Evolutionary conservation across 2,888 invertebrate genomes (phyloP).

Genomic region (Drosophila peninsularis): DNA sequence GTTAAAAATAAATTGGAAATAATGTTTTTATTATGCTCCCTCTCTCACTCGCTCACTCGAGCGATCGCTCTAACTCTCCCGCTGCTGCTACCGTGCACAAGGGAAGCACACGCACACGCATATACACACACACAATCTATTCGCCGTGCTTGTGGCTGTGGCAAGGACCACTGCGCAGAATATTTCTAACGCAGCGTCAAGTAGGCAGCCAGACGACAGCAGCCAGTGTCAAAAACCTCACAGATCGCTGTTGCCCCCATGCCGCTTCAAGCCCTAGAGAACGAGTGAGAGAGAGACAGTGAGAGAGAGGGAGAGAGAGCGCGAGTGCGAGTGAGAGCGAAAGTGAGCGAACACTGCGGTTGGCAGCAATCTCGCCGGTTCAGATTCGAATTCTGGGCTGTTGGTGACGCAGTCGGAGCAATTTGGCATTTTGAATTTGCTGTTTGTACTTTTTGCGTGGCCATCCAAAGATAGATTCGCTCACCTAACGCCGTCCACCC

Average conservation of each 20-base stretch:
- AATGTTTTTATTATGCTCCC: conserved; percentile 69
- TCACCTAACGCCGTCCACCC: conserved; percentile 60
- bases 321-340: conserved; percentile 1
- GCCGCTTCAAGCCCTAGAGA: conserved; percentile 25
- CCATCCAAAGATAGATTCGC: conserved; percentile 68
- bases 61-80: conserved; percentile 3
- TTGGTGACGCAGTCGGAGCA: conserved; percentile 72
- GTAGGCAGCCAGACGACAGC: conserved; percentile 64
- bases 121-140: conserved; percentile 18
- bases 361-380: conserved; percentile 57
- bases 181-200: conserved; percentile 59
- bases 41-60: conserved; percentile 14
- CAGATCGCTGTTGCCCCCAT: conserved; percentile 48
- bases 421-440: conserved; percentile 71
- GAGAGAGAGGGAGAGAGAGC: background rate
- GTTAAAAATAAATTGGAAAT: conserved; percentile 82
- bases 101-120: conserved; percentile 42
- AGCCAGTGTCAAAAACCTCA: conserved; percentile 80
- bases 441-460: conserved; percentile 56
- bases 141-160: conserved; percentile 25
- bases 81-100: conserved; percentile 34
- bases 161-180: conserved; percentile 79
- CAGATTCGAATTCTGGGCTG: conserved; percentile 20
- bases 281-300: background rate
- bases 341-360: conserved; percentile 26